These are phyloP conservation scores for Sebastes oblongus DNA, from an alignment of 2,797 vertebrate genomes.

Conservation along the genomic window DNA sequence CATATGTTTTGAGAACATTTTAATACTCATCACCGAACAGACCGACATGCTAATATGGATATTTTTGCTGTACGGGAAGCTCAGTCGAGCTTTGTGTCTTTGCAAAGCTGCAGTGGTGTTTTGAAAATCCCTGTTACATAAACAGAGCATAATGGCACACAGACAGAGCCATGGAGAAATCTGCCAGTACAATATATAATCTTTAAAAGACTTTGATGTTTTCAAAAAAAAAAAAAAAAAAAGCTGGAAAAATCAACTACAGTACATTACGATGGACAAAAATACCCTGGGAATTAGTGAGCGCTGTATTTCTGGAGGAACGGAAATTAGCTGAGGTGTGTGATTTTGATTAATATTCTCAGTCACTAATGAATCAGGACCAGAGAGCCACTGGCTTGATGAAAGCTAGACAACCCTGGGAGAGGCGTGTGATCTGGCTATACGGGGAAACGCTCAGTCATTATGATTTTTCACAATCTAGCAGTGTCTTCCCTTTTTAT, in stretches of 20 bases:
- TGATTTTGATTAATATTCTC: conserved; percentile 63
- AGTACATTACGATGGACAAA: conserved; percentile 15
- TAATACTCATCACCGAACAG: conserved; percentile 13
- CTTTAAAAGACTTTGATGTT: conserved; percentile 16
- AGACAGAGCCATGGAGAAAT: neutral
- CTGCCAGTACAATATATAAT: neutral
- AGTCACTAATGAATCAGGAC: conserved; percentile 40
- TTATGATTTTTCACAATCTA: neutral
- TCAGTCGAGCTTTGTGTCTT: conserved; percentile 12
- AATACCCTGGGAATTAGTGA: conserved; percentile 42
- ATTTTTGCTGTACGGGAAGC: conserved; percentile 10
- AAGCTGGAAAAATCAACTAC: conserved; percentile 25
- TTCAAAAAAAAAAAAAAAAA: neutral
- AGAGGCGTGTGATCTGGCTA: neutral
- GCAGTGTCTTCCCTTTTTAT: neutral
- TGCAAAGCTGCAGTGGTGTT: conserved; percentile 3
- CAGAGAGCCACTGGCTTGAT: conserved; percentile 18
- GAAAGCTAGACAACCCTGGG: neutral
- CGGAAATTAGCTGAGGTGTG: conserved; percentile 61
- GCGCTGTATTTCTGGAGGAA: conserved; percentile 58
- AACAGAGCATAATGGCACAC: conserved; percentile 10
- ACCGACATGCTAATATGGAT: neutral
- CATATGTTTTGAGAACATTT: neutral
- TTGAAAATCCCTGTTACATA: conserved; percentile 33
- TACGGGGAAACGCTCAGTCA: neutral